These are phyloP conservation scores for Anthonomus grandis DNA, from an alignment of 1,140 invertebrate species.

Conservation along the genomic window DNA sequence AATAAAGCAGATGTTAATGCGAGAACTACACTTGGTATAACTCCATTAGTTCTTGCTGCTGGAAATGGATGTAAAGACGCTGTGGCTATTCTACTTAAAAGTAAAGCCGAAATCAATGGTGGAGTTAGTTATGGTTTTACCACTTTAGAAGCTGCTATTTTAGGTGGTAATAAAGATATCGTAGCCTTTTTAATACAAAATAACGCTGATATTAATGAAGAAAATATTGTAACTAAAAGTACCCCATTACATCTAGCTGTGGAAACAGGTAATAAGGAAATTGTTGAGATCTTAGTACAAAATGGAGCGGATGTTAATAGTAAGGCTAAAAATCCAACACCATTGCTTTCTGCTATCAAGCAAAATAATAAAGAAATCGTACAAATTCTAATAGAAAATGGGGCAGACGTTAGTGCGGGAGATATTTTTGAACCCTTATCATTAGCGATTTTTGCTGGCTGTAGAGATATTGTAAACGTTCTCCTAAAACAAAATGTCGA, in stretches of 20 bases:
- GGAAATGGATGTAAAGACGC: constrained; percentile 10
- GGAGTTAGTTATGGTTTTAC: constrained; percentile 16
- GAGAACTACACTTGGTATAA: constrained; percentile 18
- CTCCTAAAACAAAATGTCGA: background rate
- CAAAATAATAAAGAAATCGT: no score
- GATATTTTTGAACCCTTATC: no score
- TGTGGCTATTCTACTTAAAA: constrained; percentile 27
- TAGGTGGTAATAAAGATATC: constrained; percentile 18
- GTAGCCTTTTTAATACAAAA: constrained; percentile 12
- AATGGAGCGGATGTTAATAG: constrained; percentile 25
- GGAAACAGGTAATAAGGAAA: constrained; percentile 66
- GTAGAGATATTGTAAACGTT: background rate
- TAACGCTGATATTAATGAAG: background rate
- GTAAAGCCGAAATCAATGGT: constrained; percentile 27
- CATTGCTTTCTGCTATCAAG: constrained; percentile 28
- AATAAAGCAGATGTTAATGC: constrained; percentile 22
- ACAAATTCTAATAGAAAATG: no score
- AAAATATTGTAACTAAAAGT: no score
- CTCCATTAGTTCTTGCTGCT: constrained; percentile 28
- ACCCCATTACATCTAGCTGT: constrained; percentile 55
- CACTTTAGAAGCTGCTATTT: constrained; percentile 30
- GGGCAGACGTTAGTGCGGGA: no score
- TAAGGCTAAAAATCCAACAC: constrained; percentile 25
- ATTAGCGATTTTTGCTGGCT: background rate
- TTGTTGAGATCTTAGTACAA: constrained; percentile 29